Evolutionary conservation across 2,797 vertebrate genomes (phyloP).

Genomic region (Anguilla anguilla): DNA sequence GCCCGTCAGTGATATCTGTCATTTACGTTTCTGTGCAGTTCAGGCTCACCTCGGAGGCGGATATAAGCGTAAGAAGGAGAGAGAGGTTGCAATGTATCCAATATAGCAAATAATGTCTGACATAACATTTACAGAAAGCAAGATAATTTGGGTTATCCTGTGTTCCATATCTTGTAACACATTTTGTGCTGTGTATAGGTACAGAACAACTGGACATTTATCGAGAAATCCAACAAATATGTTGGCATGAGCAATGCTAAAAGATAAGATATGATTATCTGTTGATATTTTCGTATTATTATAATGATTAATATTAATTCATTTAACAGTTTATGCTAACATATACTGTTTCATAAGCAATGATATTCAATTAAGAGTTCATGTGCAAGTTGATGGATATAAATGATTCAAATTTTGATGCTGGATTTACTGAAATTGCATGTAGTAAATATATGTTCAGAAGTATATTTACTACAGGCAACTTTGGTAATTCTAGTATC

Average conservation of each 20-base stretch:
- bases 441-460: background rate
- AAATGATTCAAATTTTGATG: background rate
- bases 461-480: too few species aligned
- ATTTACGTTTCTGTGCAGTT: constrained; percentile 65
- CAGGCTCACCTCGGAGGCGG: constrained; percentile 70
- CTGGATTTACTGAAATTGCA: background rate
- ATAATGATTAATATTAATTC: background rate
- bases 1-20: constrained; percentile 76
- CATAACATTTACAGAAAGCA: constrained; percentile 70
- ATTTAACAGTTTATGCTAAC: background rate
- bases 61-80: constrained; percentile 61
- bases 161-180: background rate
- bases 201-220: background rate
- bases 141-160: constrained; percentile 19
- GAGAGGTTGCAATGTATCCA: constrained; percentile 62
- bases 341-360: background rate
- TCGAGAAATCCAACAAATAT: background rate
- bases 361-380: background rate
- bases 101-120: constrained; percentile 76
- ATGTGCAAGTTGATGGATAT: background rate
- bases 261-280: background rate
- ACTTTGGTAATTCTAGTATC: too few species aligned
- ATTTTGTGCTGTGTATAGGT: background rate
- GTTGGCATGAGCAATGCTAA: background rate
- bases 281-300: background rate